Conservation (phyloP, 2,113 vertebrate species). For the Barnardius zonarius region DNA sequence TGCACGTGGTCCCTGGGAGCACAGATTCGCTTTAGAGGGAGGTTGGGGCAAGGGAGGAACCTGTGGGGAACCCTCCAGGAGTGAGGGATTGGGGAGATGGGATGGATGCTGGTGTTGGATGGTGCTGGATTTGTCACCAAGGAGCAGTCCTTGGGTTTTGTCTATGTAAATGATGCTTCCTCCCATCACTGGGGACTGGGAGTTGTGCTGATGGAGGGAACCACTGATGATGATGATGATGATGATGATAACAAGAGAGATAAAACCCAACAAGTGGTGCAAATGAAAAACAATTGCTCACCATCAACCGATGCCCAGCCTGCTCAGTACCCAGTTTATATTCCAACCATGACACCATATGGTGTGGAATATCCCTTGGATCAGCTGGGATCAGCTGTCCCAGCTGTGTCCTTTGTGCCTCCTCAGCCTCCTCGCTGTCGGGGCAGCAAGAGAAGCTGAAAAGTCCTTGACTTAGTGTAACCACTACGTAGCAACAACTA, state of each 20-base stretch:
- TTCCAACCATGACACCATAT: neutral
- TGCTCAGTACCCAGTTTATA: neutral
- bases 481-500: neutral
- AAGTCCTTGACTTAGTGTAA: neutral
- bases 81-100: neutral
- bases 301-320: neutral
- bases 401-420: neutral
- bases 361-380: neutral
- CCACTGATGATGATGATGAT: neutral
- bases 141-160: fast-evolving
- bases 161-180: neutral
- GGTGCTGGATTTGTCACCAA: neutral
- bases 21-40: neutral
- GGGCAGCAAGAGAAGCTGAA: neutral
- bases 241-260: neutral
- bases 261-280: neutral
- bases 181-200: neutral
- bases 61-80: neutral
- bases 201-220: neutral
- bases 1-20: neutral
- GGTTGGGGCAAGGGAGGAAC: neutral
- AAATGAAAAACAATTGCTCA: neutral
- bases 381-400: neutral
- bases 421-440: neutral
- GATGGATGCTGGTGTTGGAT: neutral